Evolutionary conservation across 2,113 vertebrate genomes (phyloP).

Genomic region (Boulengeromyrus knoepffleri): DNA sequence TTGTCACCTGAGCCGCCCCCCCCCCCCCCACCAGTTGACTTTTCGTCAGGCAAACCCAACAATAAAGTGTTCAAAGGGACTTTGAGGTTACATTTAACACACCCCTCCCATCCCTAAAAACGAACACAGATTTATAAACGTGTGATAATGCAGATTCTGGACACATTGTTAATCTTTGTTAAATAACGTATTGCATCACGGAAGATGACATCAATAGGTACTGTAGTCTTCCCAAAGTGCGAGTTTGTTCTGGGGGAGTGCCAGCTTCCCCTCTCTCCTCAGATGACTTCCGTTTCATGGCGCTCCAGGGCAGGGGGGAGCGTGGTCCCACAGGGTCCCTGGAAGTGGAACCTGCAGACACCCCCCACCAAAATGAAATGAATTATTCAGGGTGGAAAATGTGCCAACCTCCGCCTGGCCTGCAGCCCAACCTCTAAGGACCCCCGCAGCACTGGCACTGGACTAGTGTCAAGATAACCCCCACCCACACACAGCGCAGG

Average conservation of each 20-base stretch:
- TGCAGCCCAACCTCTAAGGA: background rate
- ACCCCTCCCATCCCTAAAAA: background rate
- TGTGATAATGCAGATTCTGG: background rate
- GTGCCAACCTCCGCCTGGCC: background rate
- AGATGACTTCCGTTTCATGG: constrained; percentile 61
- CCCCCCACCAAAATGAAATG: background rate
- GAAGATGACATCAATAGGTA: background rate
- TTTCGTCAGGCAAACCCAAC: background rate
- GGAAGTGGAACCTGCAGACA: constrained; percentile 81
- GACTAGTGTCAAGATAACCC: background rate
- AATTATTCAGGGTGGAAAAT: background rate
- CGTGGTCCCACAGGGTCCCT: constrained; percentile 80
- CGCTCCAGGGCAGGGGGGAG: constrained; percentile 75
- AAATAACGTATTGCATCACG: background rate
- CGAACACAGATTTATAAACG: background rate
- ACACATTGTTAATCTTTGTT: background rate
- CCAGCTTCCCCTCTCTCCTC: constrained; percentile 7
- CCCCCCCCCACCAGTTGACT: background rate
- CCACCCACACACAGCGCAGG: background rate
- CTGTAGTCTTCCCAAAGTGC: background rate
- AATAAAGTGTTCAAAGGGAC: background rate
- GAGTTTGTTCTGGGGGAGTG: background rate
- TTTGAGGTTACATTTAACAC: background rate
- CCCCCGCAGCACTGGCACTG: background rate
- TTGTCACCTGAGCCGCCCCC: background rate